Percentiles rank a stretch among this genome's conserved stretches.
Conservation (phyloP, 2,888 invertebrate genomes). For the Nymphalis polychloros region DNA sequence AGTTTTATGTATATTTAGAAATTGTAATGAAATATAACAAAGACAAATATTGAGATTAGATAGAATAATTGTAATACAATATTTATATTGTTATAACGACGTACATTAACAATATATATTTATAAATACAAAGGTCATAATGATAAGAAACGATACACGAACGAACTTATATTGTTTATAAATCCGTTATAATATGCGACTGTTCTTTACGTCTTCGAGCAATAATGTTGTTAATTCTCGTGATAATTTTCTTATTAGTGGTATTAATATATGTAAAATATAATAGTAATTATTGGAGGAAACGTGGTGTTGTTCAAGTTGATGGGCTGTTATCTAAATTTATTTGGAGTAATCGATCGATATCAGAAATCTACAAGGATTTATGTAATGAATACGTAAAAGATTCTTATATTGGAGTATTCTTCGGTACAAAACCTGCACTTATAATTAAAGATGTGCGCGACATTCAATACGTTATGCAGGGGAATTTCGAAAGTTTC, state of each 20-base stretch:
- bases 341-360: conserved; percentile 25
- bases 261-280: conserved; percentile 1
- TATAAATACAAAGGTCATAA: too few relatives aligned
- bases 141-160: neutral
- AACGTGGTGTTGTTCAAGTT: conserved; percentile 33
- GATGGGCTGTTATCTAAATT: conserved; percentile 34
- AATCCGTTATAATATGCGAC: neutral
- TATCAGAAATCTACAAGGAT: conserved; percentile 35
- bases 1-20: too few relatives aligned
- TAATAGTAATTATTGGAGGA: conserved; percentile 36
- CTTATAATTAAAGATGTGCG: conserved; percentile 50
- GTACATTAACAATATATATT: too few relatives aligned
- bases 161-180: neutral
- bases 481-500: conserved; percentile 54
- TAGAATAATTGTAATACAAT: too few relatives aligned
- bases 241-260: conserved; percentile 12
- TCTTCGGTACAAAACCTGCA: conserved; percentile 37
- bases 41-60: too few relatives aligned
- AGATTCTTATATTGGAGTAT: conserved; percentile 31
- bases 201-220: neutral
- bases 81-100: too few relatives aligned
- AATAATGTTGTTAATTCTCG: conserved; percentile 23
- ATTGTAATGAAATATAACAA: too few relatives aligned
- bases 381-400: conserved; percentile 32
- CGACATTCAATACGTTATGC: conserved; percentile 52